Evolutionary conservation across 2,888 invertebrate species (phyloP).

Genomic region (Fragum sueziense): DNA sequence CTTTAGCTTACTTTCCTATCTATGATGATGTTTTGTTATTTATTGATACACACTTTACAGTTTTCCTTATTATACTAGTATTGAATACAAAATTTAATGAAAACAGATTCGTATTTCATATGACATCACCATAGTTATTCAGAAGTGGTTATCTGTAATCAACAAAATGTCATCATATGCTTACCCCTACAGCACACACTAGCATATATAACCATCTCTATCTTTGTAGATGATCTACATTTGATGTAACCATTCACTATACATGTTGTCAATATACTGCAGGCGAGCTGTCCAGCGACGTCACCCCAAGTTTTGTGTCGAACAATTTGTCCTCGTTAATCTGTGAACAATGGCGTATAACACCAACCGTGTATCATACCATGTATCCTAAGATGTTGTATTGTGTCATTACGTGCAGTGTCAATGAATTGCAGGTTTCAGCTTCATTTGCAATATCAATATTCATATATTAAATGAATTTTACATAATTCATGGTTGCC

Average conservation of each 20-base stretch:
- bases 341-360: neutral
- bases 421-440: too few relatives aligned
- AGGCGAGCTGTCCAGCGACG: constrained; percentile 1
- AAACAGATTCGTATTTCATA: too few relatives aligned
- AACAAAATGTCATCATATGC: constrained; percentile 11
- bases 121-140: too few relatives aligned
- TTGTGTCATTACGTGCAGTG: neutral
- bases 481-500: too few relatives aligned
- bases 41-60: too few relatives aligned
- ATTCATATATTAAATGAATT: too few relatives aligned
- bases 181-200: constrained; percentile 9
- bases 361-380: neutral
- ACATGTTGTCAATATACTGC: constrained; percentile 18
- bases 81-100: too few relatives aligned
- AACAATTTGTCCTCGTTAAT: neutral
- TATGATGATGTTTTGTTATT: neutral
- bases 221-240: constrained; percentile 4
- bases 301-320: constrained; percentile 1
- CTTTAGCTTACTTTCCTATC: neutral
- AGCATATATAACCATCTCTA: constrained; percentile 18
- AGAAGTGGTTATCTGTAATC: too few relatives aligned
- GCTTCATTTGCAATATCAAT: too few relatives aligned
- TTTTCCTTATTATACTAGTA: too few relatives aligned
- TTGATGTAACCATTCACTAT: constrained; percentile 14
- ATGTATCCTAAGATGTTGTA: neutral